A percentile compares a stretch with the other conserved stretches of the same genome.
Conservation (phyloP, 2,888 invertebrate species). For the Napeogenes sylphis region DNA sequence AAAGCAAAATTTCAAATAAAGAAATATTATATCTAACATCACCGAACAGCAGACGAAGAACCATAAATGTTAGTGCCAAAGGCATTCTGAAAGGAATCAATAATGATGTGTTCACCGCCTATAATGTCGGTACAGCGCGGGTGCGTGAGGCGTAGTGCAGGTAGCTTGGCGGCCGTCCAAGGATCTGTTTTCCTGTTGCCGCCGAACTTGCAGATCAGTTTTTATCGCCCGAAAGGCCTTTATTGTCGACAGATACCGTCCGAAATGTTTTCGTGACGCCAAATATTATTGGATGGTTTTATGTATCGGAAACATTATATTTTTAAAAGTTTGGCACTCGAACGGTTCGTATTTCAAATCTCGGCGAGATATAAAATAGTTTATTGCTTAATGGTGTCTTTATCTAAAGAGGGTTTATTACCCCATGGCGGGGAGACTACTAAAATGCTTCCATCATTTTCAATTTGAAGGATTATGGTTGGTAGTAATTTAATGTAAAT, state of each 20-base stretch:
- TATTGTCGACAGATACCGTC: constrained; percentile 72
- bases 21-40: no score
- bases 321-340: constrained; percentile 69
- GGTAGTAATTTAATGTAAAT: neutral
- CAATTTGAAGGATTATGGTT: constrained; percentile 15
- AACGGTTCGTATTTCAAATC: constrained; percentile 32
- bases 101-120: constrained; percentile 1
- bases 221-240: constrained; percentile 77
- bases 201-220: constrained; percentile 76
- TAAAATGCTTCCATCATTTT: constrained; percentile 17
- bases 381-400: constrained; percentile 34
- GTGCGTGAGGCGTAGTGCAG: constrained; percentile 46
- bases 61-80: neutral
- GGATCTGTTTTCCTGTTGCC: constrained; percentile 75
- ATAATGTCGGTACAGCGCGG: constrained; percentile 14
- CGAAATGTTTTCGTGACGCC: constrained; percentile 70
- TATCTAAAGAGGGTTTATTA: constrained; percentile 29
- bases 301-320: constrained; percentile 75
- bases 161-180: constrained; percentile 73
- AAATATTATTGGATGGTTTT: constrained; percentile 74
- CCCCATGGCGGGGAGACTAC: constrained; percentile 14
- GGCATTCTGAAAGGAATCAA: neutral
- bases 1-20: no score
- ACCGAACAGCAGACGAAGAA: no score
- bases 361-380: constrained; percentile 32